Evolutionary conservation across 2,797 vertebrate genomes (phyloP), one percentile per base, ranked within the genome.

Genomic region (Sebastes minor): DNA sequence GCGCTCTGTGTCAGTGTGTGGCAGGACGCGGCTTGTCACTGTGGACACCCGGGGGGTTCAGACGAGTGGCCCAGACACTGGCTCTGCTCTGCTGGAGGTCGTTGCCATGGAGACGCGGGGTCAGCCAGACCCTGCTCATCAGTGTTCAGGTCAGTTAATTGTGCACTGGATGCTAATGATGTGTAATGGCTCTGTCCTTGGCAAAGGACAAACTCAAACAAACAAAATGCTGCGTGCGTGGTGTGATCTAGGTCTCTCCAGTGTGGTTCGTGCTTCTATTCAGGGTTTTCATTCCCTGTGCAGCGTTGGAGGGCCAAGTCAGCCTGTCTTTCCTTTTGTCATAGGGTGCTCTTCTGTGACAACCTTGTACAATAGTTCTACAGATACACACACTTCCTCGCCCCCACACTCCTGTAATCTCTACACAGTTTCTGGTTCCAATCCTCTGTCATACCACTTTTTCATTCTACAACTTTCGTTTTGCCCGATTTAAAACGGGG

Each of bases 101-200:
- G 91, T 94, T 62, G 87, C 94, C 53, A 27, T 93, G 86, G 96
- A 96, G 64, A 92, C 77, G 83, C 33, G 93, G 94, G 85, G 90
- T 96, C 85, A 96, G 92, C 78, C 93, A 95, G 90, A 96, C 92
- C 8, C 70, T 93, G 64, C 80, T 96, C 80, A 92, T 93, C 46
- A 93, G 86, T 30, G 91, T 95, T 63, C 90, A 90, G 95, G 94
- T 96, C 75, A 88, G 81, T 86, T 84, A 83, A 89, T 76, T 87
- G 88, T 84, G 69, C 55, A 27, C 63, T 35, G 46, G 74, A 57
- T 64, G 67, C 66, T 82, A 75, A 82, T 87, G 66, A 88, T 64
- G 73, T 78, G 71, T 82, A 85, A 86, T 78, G 65, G 25, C 70
- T 81, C 67, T 53, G 66, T 74, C 82, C 76, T 89, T 87, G 64